Conservation (phyloP, 1,140 invertebrate species). For the Paralvinella palmiformis region DNA sequence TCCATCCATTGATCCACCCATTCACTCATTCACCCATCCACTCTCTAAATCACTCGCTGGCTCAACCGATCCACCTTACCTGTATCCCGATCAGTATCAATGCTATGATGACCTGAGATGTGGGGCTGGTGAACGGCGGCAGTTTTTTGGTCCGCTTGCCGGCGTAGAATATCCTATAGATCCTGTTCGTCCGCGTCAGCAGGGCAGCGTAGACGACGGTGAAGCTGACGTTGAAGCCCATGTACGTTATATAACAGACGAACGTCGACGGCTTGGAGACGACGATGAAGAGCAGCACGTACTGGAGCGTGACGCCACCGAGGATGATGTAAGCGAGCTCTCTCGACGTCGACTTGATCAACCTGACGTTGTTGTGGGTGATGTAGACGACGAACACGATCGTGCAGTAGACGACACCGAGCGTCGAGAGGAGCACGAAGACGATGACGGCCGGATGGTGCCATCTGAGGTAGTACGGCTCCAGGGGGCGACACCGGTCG, state of each 20-base stretch:
- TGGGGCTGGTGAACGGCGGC: constrained; percentile 24
- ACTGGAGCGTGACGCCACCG: constrained; percentile 82
- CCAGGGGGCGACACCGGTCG: constrained; percentile 52
- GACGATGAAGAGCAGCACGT: constrained; percentile 77
- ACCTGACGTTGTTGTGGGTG: constrained; percentile 75
- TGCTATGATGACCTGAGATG: constrained; percentile 28
- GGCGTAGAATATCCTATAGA: constrained; percentile 83
- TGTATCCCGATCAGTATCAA: constrained; percentile 25
- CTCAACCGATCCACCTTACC: too few relatives aligned
- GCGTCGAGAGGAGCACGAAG: constrained; percentile 48
- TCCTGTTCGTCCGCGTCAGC: constrained; percentile 82
- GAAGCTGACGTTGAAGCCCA: constrained; percentile 79
- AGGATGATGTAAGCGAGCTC: constrained; percentile 83
- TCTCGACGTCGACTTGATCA: constrained; percentile 81
- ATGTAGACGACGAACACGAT: constrained; percentile 59
- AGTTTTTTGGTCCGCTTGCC: constrained; percentile 47
- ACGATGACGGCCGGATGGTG: constrained; percentile 45
- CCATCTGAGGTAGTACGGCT: constrained; percentile 11
- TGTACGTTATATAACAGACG: constrained; percentile 50
- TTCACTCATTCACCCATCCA: too few relatives aligned
- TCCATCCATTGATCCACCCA: too few relatives aligned
- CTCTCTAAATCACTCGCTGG: too few relatives aligned
- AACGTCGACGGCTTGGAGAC: constrained; percentile 58
- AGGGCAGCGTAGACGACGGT: constrained; percentile 85
- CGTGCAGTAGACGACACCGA: constrained; percentile 48